Base-by-base conservation (phyloP, 2,113 vertebrate species). In the Scomber japonicus region DNA sequence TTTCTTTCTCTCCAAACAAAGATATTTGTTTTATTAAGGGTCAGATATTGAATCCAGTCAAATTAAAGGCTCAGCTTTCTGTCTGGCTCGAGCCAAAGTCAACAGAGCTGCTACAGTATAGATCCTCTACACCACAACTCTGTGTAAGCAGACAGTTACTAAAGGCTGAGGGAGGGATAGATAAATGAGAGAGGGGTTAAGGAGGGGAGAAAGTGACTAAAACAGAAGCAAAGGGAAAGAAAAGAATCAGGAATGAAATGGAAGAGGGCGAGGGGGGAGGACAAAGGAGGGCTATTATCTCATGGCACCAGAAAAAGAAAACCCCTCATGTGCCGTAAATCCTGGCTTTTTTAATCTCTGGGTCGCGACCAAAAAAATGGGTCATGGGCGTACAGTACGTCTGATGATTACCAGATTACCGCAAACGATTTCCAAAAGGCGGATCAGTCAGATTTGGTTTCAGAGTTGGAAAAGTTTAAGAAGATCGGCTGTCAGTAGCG, bases 21-120 rank as follows among this genome's bases (percentile, higher is more conserved):
- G 92, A 90, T 95, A 94, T 95, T 95, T 95, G 93, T 95, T 95
- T 95, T 95, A 95, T 95, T 93, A 95, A 91, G 85, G 84, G 79
- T 91, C 87, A 85, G 84, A 91, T 89, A 87, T 91, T 88, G 90
- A 94, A 94, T 91, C 88, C 90, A 93, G 93, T 93, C 88, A 90
- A 95, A 95, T 94, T 92, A 95, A 93, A 94, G 94, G 93, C 92
- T 94, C 84, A 40, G 80, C 86, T 95, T 94, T 94, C 90, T 88
- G 75, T 88, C 84, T 82, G 82, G 64, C n/a, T 10, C 14, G 11
- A 81, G 93, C 94, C 94, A 95, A 95, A 92, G 88, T 92, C 93
- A 95, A 95, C 94, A 95, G 83, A 80, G 82, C 91, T 84, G 89
- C 91, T 92, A 89, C 77, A 92, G 94, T 92, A 89, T 80, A 91